Conservation (phyloP, 2,888 invertebrate genomes). For the Amphipoea lucens region DNA sequence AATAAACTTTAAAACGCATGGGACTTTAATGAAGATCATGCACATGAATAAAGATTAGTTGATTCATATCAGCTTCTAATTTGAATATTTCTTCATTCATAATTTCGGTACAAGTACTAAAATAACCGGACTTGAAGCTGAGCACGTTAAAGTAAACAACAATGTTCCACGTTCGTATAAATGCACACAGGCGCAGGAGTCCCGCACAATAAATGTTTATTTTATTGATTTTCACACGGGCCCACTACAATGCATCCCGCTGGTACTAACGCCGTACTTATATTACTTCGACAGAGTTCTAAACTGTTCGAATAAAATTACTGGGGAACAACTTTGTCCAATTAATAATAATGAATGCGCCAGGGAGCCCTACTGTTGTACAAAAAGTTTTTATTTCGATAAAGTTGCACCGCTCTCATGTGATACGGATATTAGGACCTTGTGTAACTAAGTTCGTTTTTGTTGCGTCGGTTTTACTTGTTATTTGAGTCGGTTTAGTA, state of each 20-base stretch:
- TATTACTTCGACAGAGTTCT: constrained; percentile 81
- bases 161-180: constrained; percentile 49
- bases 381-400: constrained; percentile 83
- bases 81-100: constrained; percentile 48
- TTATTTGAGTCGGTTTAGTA: constrained; percentile 79
- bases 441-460: constrained; percentile 73
- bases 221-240: constrained; percentile 90
- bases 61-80: constrained; percentile 38
- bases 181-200: constrained; percentile 68
- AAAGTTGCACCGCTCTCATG: constrained; percentile 82
- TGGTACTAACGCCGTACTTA: constrained; percentile 70
- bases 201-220: constrained; percentile 85
- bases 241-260: constrained; percentile 80
- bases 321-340: constrained; percentile 84
- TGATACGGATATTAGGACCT: constrained; percentile 78
- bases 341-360: constrained; percentile 87
- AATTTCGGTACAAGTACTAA: constrained; percentile 6
- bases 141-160: constrained; percentile 49
- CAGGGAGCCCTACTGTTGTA: constrained; percentile 81
- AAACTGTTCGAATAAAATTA: constrained; percentile 81
- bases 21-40: constrained; percentile 19
- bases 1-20: constrained; percentile 26
- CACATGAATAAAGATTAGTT: constrained; percentile 47
- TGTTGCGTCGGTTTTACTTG: constrained; percentile 77
- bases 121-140: constrained; percentile 24